These are phyloP conservation scores for Xiphorhynchus erythropygius DNA, from an alignment of 2,797 vertebrate genomes.

Conservation along the genomic window DNA sequence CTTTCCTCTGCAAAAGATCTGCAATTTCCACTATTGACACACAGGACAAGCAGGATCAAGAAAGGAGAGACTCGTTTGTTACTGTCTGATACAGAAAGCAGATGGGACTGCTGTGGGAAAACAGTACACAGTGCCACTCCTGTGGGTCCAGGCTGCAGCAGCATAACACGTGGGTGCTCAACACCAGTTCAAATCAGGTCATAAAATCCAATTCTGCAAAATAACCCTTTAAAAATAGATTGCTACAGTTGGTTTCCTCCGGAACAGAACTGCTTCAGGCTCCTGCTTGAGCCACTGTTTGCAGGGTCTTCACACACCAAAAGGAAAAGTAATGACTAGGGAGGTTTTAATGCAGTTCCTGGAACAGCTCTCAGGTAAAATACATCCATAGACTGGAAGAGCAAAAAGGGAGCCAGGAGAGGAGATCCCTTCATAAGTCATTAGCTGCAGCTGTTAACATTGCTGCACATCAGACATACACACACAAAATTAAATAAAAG, in stretches of 20 bases:
- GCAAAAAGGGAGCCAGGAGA: not conserved
- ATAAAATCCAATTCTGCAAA: slow-evolving; percentile 60
- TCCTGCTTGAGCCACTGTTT: not conserved
- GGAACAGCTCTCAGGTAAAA: not conserved
- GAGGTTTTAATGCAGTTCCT: slow-evolving; percentile 34
- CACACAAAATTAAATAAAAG: not conserved
- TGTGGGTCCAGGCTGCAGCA: not conserved
- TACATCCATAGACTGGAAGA: not conserved
- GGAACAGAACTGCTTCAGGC: slow-evolving; percentile 33
- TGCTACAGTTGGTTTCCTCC: slow-evolving; percentile 24
- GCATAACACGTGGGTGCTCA: not conserved
- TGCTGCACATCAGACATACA: not conserved
- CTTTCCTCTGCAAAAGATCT: not conserved
- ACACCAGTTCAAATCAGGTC: slow-evolving; percentile 52
- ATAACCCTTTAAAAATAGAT: slow-evolving; percentile 62
- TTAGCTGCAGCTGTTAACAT: not conserved
- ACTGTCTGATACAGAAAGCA: slow-evolving; percentile 34
- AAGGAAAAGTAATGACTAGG: slow-evolving; percentile 15
- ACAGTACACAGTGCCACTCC: not conserved
- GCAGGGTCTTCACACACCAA: not conserved
- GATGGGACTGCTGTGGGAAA: not conserved
- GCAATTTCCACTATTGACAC: not conserved
- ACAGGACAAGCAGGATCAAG: not conserved
- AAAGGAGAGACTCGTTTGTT: slow-evolving; percentile 29
- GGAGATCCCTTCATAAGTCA: slow-evolving; percentile 6